Conservation (phyloP, 2,113 vertebrate genomes). For the Struthio camelus region DNA sequence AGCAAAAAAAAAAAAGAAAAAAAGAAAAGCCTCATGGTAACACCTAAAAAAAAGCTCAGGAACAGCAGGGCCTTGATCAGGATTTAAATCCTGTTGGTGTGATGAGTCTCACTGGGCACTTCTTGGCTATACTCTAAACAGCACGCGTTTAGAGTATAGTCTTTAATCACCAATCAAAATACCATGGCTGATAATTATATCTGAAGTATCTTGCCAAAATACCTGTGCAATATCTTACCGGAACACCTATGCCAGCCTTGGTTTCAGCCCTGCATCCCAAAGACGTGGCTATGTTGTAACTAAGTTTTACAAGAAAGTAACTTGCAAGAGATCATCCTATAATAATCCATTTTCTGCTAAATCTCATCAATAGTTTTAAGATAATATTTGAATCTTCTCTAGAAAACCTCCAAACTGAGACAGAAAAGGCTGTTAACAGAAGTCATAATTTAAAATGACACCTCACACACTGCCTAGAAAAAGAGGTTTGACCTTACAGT, state of each 20-base stretch:
- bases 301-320: not conserved
- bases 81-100: not conserved
- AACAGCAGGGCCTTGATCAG: not conserved
- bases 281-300: not conserved
- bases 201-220: not conserved
- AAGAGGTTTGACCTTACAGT: conserved; percentile 6
- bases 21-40: not conserved
- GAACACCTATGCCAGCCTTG: not conserved
- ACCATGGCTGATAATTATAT: not conserved
- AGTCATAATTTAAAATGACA: not conserved
- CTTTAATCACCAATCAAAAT: not conserved
- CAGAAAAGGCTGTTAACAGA: not conserved
- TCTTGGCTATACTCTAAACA: not conserved
- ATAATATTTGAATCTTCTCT: not conserved
- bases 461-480: not conserved
- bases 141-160: not conserved
- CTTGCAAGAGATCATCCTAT: not conserved
- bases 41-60: not conserved
- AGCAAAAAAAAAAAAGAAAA: too few species aligned
- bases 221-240: not conserved
- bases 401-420: conserved; percentile 12
- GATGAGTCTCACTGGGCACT: not conserved
- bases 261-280: not conserved
- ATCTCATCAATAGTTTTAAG: not conserved
- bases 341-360: not conserved